Conservation (phyloP, 2,113 vertebrate genomes). For the Gracilinanus agilis region DNA sequence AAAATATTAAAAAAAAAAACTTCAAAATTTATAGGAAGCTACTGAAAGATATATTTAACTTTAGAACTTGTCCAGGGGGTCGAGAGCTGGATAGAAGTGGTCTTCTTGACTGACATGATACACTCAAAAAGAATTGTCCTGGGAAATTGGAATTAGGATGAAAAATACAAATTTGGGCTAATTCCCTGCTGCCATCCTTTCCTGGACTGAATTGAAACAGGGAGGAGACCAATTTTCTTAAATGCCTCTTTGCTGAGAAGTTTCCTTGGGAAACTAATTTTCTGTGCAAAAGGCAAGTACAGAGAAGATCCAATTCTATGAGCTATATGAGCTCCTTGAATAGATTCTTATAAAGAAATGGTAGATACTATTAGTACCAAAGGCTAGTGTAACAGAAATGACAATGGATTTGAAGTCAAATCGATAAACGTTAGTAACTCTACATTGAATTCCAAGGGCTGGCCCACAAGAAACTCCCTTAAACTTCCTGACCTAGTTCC, state of each 20-base stretch:
- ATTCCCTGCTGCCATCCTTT: conserved; percentile 2
- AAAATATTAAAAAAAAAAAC: conserved; percentile 40
- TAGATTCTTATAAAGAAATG: conserved; percentile 12
- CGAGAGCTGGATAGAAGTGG: conserved; percentile 27
- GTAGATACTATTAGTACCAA: background rate
- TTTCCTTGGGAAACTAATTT: conserved; percentile 21
- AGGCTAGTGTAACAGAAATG: background rate
- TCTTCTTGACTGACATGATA: conserved; percentile 33
- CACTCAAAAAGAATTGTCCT: conserved; percentile 43
- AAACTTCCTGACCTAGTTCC: background rate
- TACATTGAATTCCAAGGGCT: background rate
- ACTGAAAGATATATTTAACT: conserved; percentile 48
- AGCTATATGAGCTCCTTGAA: conserved; percentile 21
- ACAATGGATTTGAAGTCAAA: background rate
- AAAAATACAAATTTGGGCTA: background rate
- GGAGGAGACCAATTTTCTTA: background rate
- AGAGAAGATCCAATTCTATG: conserved; percentile 25
- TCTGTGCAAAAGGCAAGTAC: conserved; percentile 29
- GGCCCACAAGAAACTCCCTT: background rate
- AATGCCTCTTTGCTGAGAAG: conserved; percentile 13
- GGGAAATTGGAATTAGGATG: background rate
- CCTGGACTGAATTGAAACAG: background rate
- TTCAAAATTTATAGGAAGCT: conserved; percentile 46
- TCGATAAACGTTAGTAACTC: background rate
- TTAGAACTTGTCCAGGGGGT: conserved; percentile 29